Percentiles rank a stretch among this genome's conserved stretches.
Conservation (phyloP, 1,140 invertebrate species). For the Listronotus oregonensis region DNA sequence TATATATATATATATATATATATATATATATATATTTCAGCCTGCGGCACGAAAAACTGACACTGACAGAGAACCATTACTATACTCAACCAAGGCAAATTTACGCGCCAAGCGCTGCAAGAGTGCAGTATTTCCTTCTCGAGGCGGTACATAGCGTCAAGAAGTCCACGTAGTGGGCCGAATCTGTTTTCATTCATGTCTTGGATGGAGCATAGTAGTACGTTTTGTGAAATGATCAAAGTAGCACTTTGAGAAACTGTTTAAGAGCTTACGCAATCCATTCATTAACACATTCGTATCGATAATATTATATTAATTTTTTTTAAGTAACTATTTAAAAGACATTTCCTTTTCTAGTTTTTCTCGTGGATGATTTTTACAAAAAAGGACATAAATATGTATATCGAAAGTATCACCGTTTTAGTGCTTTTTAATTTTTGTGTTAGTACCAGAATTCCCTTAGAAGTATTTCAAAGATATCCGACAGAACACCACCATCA, state of each 20-base stretch:
- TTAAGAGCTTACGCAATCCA: slow-evolving; percentile 45
- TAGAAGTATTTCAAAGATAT: slow-evolving; percentile 50
- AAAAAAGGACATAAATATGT: slow-evolving; percentile 29
- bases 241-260: slow-evolving; percentile 44
- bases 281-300: slow-evolving; percentile 16
- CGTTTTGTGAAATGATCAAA: slow-evolving; percentile 48
- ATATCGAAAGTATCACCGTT: slow-evolving; percentile 41
- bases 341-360: slow-evolving; percentile 11
- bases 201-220: slow-evolving; percentile 47
- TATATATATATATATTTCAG: no score
- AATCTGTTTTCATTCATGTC: slow-evolving; percentile 47
- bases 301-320: background rate
- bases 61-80: no score
- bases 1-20: no score
- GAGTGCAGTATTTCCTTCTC: slow-evolving; percentile 7
- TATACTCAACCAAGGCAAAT: no score
- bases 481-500: slow-evolving; percentile 46
- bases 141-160: slow-evolving; percentile 21
- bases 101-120: no score
- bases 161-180: slow-evolving; percentile 33
- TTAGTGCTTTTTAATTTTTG: slow-evolving; percentile 44
- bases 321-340: slow-evolving; percentile 12
- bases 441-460: slow-evolving; percentile 45
- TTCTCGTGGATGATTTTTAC: slow-evolving; percentile 10
- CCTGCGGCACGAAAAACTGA: no score